phyloP scores from a whole-genome alignment of 1,140 invertebrate species.

The Drosophila arizonae region DNA sequence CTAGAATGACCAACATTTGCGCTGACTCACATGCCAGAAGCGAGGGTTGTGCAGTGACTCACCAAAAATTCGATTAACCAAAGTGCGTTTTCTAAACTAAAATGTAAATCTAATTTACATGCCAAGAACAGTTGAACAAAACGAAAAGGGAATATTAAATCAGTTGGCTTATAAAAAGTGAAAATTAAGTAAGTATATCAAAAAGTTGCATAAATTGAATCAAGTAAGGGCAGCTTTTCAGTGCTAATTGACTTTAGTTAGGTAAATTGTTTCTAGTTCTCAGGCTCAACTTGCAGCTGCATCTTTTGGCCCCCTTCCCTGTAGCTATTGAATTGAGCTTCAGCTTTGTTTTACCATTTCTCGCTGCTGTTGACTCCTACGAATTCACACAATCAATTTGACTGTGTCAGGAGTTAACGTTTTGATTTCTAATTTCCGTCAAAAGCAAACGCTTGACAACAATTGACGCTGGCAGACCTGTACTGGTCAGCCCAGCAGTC shows the following conservation, averaged over 20 bases:
- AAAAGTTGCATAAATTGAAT: not conserved
- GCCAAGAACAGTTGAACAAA: constrained; percentile 7
- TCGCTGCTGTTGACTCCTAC: not conserved
- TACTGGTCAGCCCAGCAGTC: constrained; percentile 23
- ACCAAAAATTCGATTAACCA: constrained; percentile 27
- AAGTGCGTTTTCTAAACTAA: not conserved
- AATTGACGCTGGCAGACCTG: constrained; percentile 45
- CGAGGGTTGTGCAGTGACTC: constrained; percentile 28
- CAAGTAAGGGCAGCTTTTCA: not conserved
- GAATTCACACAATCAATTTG: constrained; percentile 26
- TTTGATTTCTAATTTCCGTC: constrained; percentile 59
- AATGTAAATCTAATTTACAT: constrained; percentile 31
- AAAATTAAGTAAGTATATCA: not conserved
- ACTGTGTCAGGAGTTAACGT: constrained; percentile 34
- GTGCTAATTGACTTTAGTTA: not conserved
- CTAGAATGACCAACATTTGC: constrained; percentile 15
- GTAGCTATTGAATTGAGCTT: not conserved
- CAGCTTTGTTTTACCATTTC: not conserved
- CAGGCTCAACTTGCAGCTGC: not conserved
- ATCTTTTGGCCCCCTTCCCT: not conserved
- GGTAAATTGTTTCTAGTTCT: too few species aligned
- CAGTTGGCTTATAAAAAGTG: not conserved
- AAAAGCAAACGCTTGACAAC: constrained; percentile 38
- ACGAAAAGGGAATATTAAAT: not conserved
- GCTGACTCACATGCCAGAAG: constrained; percentile 26